Evolutionary conservation across 2,797 vertebrate species (phyloP), one percentile per base, ranked within the genome.

Genomic region (Anguilla anguilla): DNA sequence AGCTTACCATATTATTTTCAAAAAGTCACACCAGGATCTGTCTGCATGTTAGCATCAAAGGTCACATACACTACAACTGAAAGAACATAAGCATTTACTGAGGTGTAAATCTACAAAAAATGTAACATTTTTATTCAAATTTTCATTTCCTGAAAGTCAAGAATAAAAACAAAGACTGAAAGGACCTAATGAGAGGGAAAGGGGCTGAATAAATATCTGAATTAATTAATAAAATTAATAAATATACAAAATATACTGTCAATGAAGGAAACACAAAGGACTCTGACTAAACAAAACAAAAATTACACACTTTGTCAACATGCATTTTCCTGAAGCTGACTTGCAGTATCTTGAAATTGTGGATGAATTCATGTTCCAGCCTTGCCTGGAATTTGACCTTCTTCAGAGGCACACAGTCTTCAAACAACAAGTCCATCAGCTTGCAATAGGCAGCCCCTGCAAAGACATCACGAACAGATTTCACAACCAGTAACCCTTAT

Each of bases 381-480:
- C 97, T 98, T 84, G 97, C 97, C 91, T 97, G 96, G 91, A 98
- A 97, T 91, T 98, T 98, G 88, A 98, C 97, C 94, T 97, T 98
- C 95, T 98, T 98, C 92, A 97, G 93, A 0, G 95, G 95, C 91
- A 97, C 93, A 79, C 96, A 96, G 59, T 96, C 96, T 6, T 96
- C 97, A 89, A 98, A 98, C 84, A 98, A 94, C 97, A 98, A 97
- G 90, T 97, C 97, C 97, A 98, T 97, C 87, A 97, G 97, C 89
- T 97, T 97, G 89, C 97, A 97, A 91, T 97, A 98, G 0, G 96
- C 96, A 87, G 95, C 95, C 91, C 97, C 97, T 98, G 92, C 46
- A 84, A 83, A 88, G 86, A 91, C n/a, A 91, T 39, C 85, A 86
- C 51, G n/a, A n/a, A 69, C 64, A 69, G 25, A 69, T n/a, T 28